These are phyloP conservation scores for Agrilus mali DNA, from an alignment of 2,888 invertebrate genomes.

Conservation along the genomic window DNA sequence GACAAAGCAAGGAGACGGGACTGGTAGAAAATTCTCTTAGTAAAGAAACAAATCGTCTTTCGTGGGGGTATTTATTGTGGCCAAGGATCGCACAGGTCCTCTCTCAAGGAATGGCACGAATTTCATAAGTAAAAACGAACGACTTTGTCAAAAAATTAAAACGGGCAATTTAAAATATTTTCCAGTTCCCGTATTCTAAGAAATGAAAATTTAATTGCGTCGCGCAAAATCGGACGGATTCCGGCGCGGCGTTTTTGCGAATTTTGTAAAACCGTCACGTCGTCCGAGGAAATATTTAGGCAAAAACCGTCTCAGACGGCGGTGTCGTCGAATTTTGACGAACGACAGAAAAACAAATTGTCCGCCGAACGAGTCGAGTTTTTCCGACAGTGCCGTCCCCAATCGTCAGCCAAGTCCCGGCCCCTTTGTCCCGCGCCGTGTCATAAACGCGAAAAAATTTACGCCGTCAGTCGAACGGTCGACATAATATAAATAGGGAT, in stretches of 20 bases:
- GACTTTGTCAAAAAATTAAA: constrained; percentile 2
- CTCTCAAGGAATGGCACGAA: no score
- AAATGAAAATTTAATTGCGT: constrained; percentile 21
- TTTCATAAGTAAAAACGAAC: constrained; percentile 1
- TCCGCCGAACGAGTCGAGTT: not conserved
- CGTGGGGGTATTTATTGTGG: no score
- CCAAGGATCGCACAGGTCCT: no score
- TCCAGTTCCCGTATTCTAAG: constrained; percentile 17
- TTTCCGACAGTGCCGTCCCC: no score
- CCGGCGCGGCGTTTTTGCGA: constrained; percentile 16
- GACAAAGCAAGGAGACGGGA: no score
- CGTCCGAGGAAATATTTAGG: constrained; percentile 15
- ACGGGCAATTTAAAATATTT: constrained; percentile 16
- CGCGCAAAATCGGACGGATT: constrained; percentile 10
- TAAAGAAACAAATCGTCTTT: no score
- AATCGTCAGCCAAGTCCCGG: no score
- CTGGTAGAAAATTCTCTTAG: no score
- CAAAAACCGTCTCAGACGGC: constrained; percentile 14
- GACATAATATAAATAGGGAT: no score
- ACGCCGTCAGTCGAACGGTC: no score
- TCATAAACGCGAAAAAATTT: no score
- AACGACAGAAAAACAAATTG: constrained; percentile 6
- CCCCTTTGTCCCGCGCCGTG: no score
- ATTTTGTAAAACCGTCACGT: constrained; percentile 18
- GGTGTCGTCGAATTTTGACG: constrained; percentile 13